These are phyloP conservation scores for Dryobotodes eremita DNA, from an alignment of 2,888 invertebrate species.

Conservation along the genomic window DNA sequence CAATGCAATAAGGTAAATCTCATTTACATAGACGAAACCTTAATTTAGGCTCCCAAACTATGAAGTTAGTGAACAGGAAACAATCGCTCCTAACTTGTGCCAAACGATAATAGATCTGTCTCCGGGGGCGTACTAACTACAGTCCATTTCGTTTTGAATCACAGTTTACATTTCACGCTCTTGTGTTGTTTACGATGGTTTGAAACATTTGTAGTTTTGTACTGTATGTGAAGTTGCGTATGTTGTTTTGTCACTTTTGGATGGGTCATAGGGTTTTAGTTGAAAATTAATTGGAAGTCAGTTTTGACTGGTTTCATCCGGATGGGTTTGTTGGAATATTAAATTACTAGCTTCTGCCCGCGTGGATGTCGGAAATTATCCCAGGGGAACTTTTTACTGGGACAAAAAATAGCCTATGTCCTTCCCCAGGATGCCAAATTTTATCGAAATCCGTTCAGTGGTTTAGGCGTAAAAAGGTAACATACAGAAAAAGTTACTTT, in stretches of 20 bases:
- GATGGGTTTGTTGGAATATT: not conserved
- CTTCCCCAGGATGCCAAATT: too few species aligned
- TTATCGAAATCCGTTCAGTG: too few species aligned
- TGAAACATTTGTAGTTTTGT: conserved; percentile 32
- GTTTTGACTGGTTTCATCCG: not conserved
- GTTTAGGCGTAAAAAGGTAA: too few species aligned
- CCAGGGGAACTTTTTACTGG: too few species aligned
- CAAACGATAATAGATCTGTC: conserved; percentile 63
- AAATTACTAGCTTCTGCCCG: too few species aligned
- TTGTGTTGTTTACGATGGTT: conserved; percentile 60
- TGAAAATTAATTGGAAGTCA: not conserved
- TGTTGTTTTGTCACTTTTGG: conserved; percentile 4
- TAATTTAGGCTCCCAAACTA: conserved; percentile 34
- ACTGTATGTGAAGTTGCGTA: not conserved
- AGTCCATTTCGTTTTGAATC: conserved; percentile 66
- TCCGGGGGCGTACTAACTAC: conserved; percentile 58
- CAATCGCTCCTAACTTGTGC: conserved; percentile 58
- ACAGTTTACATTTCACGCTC: conserved; percentile 66
- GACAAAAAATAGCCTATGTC: too few species aligned
- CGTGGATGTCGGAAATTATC: too few species aligned
- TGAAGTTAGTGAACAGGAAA: conserved; percentile 43
- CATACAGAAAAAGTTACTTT: too few species aligned
- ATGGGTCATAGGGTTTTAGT: not conserved
- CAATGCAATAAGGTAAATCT: conserved; percentile 17
- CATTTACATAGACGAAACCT: conserved; percentile 25